Base-by-base conservation (phyloP, 2,113 vertebrate species). In the Isichthys henryi region DNA sequence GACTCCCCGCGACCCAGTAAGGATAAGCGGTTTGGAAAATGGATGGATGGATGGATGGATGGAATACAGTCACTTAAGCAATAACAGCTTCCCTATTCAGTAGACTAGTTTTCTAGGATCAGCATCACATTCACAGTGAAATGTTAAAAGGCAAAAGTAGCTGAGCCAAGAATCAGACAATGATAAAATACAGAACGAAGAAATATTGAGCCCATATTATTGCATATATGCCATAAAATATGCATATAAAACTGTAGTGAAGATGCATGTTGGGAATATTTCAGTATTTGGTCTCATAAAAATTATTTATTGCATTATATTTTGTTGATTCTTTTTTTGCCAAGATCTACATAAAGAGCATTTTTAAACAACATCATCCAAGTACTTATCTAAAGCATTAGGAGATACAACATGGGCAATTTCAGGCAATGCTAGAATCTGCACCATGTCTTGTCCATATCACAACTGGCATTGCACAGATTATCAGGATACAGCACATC, bases 261-360 rank as follows among this genome's bases (percentile, higher is more conserved):
- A 35, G n/a, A 35, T 39, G 86, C 50, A 88, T 43, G 56, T 13
- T 88, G 21, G 10, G 49, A 21, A 88, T 58, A 45, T 46, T n/a
- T 88, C 86, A 62, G 39, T 43, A 62, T 88, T 45, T 87, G 50
- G 86, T 87, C 86, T 62, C 35, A 58, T 58, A 19, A 56, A 56
- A 39, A 58, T 39, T 87, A 87, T 87, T 56, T 27, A 87, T 2
- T 87, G 27, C 10, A 45, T 43, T 87, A 39, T 56, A 19, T 35
- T 53, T 87, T 35, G 6, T 9, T 39, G 6, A n/a, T 46, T 19
- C 1, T 35, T 31, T 23, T 49, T 10, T 50, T 52, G n/a, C 48
- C 46, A 52, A 52, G 85, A 86, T 53, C 27, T 86, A 35, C 15
- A 52, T 23, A n/a, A 49, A 27, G 84, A 86, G 48, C 48, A 84